Evolutionary conservation across 2,888 invertebrate species (phyloP).

Genomic region (Mellilla xanthometata): DNA sequence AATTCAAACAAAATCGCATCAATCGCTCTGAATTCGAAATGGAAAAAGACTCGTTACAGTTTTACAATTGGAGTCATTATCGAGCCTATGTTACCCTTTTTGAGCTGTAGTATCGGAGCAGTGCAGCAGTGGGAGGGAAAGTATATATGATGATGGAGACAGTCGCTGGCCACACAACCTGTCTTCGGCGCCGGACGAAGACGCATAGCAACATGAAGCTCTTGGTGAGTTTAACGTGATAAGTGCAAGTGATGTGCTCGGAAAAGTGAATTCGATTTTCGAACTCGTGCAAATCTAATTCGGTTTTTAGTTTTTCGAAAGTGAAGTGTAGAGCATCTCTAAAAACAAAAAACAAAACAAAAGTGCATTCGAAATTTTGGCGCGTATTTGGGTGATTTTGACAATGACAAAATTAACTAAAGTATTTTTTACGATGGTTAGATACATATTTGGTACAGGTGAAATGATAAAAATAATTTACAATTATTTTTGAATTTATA

Average conservation of each 20-base stretch:
- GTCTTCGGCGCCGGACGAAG: slow-evolving; percentile 76
- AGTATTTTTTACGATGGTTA: no score
- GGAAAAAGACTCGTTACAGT: slow-evolving; percentile 13
- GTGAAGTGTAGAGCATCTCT: slow-evolving; percentile 19
- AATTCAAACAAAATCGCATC: slow-evolving; percentile 1
- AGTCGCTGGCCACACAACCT: slow-evolving; percentile 65
- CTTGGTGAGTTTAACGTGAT: slow-evolving; percentile 65
- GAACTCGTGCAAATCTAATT: slow-evolving; percentile 8
- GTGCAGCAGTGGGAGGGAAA: slow-evolving; percentile 67
- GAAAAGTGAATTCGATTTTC: slow-evolving; percentile 26
- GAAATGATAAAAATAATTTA: no score
- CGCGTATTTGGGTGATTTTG: no score
- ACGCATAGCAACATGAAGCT: slow-evolving; percentile 78
- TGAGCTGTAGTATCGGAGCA: slow-evolving; percentile 35
- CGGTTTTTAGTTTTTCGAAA: slow-evolving; percentile 5
- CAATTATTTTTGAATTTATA: no score
- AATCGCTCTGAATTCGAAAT: slow-evolving; percentile 10
- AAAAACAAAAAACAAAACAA: background rate
- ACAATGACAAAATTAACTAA: no score
- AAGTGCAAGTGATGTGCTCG: slow-evolving; percentile 29
- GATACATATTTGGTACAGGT: no score
- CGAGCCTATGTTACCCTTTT: slow-evolving; percentile 48
- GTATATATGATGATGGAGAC: slow-evolving; percentile 64
- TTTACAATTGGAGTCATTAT: slow-evolving; percentile 52
- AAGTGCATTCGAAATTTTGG: no score